A percentile compares a stretch with the other conserved stretches of the same genome.
phyloP scores from a whole-genome alignment of 2,797 vertebrate genomes.

The Salarias fasciatus region DNA sequence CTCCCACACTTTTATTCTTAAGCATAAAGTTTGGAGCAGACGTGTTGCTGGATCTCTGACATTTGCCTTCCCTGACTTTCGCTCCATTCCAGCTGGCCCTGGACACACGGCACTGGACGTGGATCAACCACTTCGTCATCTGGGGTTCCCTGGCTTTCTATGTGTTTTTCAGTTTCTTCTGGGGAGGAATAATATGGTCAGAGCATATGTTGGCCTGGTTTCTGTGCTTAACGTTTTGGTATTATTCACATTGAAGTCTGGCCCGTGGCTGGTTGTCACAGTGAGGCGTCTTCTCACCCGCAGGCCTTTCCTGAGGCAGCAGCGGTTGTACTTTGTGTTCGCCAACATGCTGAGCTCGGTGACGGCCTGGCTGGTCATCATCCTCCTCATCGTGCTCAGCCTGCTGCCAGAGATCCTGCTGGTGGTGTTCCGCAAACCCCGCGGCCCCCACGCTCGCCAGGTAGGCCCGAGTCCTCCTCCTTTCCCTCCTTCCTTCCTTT shows the following conservation, averaged over 20 bases:
- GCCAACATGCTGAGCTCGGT: slow-evolving; percentile 95
- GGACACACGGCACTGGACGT: slow-evolving; percentile 97
- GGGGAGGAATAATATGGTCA: slow-evolving; percentile 98
- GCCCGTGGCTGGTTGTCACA: too few species aligned
- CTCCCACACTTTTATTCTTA: neutral
- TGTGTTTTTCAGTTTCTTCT: slow-evolving; percentile 98
- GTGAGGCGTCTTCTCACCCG: slow-evolving; percentile 22
- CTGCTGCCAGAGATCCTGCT: slow-evolving; percentile 95
- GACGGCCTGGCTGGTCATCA: slow-evolving; percentile 94
- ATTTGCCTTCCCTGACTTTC: slow-evolving; percentile 1
- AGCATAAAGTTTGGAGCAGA: neutral
- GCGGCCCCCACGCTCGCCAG: slow-evolving; percentile 84
- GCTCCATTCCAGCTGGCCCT: slow-evolving; percentile 87
- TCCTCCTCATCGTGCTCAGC: slow-evolving; percentile 94
- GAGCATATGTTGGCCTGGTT: neutral
- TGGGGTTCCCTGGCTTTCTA: slow-evolving; percentile 99
- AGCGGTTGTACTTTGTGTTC: slow-evolving; percentile 98
- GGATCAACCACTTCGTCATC: slow-evolving; percentile 99
- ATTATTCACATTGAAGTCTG: too few species aligned
- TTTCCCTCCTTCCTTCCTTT: too few species aligned
- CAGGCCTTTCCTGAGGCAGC: slow-evolving; percentile 97
- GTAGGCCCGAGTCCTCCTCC: slow-evolving; percentile 71
- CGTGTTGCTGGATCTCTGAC: neutral
- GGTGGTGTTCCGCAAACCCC: slow-evolving; percentile 88
- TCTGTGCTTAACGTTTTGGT: neutral